Percentiles rank a stretch among this genome's conserved stretches.
Evolutionary conservation across 2,113 vertebrate genomes (phyloP).

Genomic region (Rhea pennata): DNA sequence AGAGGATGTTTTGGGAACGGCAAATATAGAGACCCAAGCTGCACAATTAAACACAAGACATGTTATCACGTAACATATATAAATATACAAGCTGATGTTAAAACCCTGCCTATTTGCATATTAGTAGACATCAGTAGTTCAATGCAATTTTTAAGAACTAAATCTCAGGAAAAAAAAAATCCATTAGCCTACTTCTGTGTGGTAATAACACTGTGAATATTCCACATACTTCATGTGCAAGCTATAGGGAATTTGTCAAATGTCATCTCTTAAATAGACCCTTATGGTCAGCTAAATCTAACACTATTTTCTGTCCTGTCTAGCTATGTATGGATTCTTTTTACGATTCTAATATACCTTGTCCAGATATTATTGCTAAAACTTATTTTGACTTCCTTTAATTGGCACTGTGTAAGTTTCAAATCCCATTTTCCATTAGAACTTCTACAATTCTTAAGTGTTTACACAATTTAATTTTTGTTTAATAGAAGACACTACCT

Average conservation of each 20-base stretch:
- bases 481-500: neutral
- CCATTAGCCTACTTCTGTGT: neutral
- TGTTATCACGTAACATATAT: neutral
- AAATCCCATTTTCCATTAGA: neutral
- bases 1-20: neutral
- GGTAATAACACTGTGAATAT: neutral
- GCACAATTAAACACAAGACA: neutral
- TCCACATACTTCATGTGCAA: neutral
- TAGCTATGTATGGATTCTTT: neutral
- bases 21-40: neutral
- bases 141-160: neutral
- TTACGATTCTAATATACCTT: neutral
- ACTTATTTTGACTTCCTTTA: neutral
- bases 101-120: neutral
- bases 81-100: neutral
- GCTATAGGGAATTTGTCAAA: neutral
- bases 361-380: neutral
- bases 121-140: neutral
- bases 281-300: neutral
- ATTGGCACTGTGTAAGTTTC: neutral
- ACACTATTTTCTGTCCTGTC: neutral
- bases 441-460: neutral
- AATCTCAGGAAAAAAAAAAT: neutral
- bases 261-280: neutral
- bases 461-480: neutral